Evolutionary conservation across 2,797 vertebrate species (phyloP), one percentile per base, ranked within the genome.

Genomic region (Odontamblyopus lacepedii): DNA sequence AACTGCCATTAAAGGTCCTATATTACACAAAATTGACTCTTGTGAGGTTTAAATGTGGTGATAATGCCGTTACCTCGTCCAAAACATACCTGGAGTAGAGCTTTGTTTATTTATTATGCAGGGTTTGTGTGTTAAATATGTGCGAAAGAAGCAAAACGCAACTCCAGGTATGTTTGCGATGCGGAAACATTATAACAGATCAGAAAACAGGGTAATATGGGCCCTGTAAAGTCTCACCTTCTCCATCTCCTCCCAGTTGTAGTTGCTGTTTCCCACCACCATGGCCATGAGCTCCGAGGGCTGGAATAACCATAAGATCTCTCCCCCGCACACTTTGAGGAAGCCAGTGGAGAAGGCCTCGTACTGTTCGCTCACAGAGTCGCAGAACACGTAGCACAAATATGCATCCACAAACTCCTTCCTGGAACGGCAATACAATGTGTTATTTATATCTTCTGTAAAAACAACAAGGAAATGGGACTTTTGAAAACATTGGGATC

Each of bases 161-260:
- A 48, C 13, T 16, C 13, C 0, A 4, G 4, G 44, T 48, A 4
- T 48, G 13, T 48, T 48, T 48, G 4, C 4, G 3, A 48, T 48
- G 44, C 7, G 0, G 44, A 48, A 48, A 48, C 13, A 48, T 15
- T 48, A 48, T 15, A 48, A 48, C 44, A 48, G 13, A 48, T 48
- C 13, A 15, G 13, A 44, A 44, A 44, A 48, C 4, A 44, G 41
- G 2, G 41, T 44, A 44, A 44, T 44, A 44, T 44, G 11, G 41
- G 41, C 41, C 41, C 44, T 48, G 4, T 15, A 48, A 48, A 48
- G 19, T n/a, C 51, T 55, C 51, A 99, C 98, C 97, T 97, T 97
- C 87, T 99, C 97, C 89, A 99, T 82, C 72, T 98, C 96, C 81
- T 97, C 95, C 98, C 98, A 99, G 94, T 98, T 96, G 92, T 98